Conservation (phyloP, 2,797 vertebrate genomes). For the Eurystomus glaucurus region DNA sequence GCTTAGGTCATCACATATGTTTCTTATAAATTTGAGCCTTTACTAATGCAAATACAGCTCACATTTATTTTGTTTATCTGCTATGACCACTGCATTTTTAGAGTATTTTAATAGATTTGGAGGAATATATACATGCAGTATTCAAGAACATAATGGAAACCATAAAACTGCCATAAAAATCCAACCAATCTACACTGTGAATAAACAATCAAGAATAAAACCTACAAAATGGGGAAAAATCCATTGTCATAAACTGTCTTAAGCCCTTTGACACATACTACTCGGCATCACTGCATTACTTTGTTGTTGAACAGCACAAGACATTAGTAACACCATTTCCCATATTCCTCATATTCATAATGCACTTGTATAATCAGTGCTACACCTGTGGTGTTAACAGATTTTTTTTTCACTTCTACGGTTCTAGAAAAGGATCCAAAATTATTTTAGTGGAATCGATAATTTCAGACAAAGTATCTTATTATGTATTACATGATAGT, state of each 20-base stretch:
- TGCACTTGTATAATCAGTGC: background rate
- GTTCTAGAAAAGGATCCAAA: background rate
- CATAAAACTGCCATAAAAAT: background rate
- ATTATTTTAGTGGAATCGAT: background rate
- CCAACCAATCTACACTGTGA: background rate
- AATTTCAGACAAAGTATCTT: background rate
- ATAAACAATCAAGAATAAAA: background rate
- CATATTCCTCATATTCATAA: background rate
- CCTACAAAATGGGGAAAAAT: background rate
- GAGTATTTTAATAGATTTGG: background rate
- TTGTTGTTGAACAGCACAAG: background rate
- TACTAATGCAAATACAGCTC: background rate
- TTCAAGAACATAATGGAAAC: background rate
- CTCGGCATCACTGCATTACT: rapidly evolving
- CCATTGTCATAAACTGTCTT: rapidly evolving
- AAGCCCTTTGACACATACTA: background rate
- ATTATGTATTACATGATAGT: rapidly evolving
- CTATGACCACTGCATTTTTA: background rate
- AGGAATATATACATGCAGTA: background rate
- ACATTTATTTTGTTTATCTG: background rate
- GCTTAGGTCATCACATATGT: rapidly evolving
- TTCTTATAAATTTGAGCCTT: background rate
- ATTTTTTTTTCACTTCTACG: background rate
- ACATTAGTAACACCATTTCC: rapidly evolving
- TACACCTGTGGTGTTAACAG: rapidly evolving